phyloP scores from a whole-genome alignment of 1,140 invertebrate genomes.

The Macrosteles quadrilineatus region DNA sequence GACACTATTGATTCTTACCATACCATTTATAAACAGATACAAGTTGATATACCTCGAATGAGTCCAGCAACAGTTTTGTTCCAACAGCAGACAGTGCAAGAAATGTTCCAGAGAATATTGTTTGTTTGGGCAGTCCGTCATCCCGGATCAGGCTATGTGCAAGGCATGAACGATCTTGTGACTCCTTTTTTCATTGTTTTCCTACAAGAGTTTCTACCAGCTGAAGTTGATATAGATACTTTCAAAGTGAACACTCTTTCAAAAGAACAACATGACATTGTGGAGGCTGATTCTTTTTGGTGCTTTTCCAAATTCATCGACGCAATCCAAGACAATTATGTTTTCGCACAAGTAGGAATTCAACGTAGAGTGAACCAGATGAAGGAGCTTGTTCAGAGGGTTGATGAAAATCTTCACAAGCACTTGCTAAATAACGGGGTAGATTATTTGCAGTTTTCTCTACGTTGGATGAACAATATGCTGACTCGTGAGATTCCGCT shows the following conservation, averaged over 20 bases:
- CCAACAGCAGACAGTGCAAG: slow-evolving; percentile 89
- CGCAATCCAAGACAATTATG: slow-evolving; percentile 99
- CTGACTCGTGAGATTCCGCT: slow-evolving; percentile 96
- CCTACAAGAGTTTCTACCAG: slow-evolving; percentile 72
- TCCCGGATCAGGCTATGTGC: slow-evolving; percentile 98
- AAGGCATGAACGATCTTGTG: slow-evolving; percentile 98
- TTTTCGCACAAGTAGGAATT: slow-evolving; percentile 99
- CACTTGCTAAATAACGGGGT: slow-evolving; percentile 93
- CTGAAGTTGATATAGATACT: slow-evolving; percentile 59
- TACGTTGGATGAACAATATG: slow-evolving; percentile 99
- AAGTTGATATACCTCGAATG: slow-evolving; percentile 97
- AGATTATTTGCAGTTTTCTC: slow-evolving; percentile 99
- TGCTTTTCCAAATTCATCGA: slow-evolving; percentile 97
- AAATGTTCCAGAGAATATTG: slow-evolving; percentile 97
- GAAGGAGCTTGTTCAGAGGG: slow-evolving; percentile 92
- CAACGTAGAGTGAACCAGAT: slow-evolving; percentile 88
- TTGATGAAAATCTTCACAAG: slow-evolving; percentile 87
- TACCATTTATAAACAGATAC: slow-evolving; percentile 93
- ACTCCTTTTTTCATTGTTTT: slow-evolving; percentile 99
- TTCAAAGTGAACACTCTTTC: slow-evolving; percentile 73
- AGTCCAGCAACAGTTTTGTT: slow-evolving; percentile 90
- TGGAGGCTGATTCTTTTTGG: slow-evolving; percentile 99
- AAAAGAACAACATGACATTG: slow-evolving; percentile 75
- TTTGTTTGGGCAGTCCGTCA: slow-evolving; percentile 99
- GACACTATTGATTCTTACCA: slow-evolving; percentile 83